Base-by-base conservation (phyloP, 2,113 vertebrate species). In the Laticauda laticaudata region DNA sequence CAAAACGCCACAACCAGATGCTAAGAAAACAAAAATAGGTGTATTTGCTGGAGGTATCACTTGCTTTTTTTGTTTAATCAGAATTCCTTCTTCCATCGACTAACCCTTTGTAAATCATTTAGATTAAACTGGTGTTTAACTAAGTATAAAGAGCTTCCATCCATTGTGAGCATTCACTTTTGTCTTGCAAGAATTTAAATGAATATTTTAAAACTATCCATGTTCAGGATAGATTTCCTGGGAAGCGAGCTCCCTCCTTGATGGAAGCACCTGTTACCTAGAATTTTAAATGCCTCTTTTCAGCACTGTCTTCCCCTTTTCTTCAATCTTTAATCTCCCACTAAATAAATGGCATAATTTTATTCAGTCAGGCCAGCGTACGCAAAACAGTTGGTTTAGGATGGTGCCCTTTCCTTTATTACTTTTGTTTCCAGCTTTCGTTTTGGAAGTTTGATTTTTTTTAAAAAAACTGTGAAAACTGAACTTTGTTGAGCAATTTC, bases 181-280 rank as follows among this genome's bases (percentile, higher is more conserved):
- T 64, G 90, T 51, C 23, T 54, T 1, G 61, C 87, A 11, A 51
- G 11, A 55, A 92, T 91, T 1, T 81, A 26, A 26, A 92, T 59
- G 88, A 91, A 20, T 91, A 75, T 0, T 0, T 24, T 69, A 61
- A 69, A 34, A 15, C 29, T 3, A 26, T 87, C 64, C 39, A 51
- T 92, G 92, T 81, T 45, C 24, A 91, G 2, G 92, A 9, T 90
- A 15, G 59, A 39, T 90, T 20, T 94, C 18, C 69, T 75, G 92
- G 69, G 89, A 3, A 91, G 92, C 26, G 45, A 64, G 10, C 11
- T 56, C 94, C 55, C 92, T 64, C 29, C 75, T 85, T 95, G 93
- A 91, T 69, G 75, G 94, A 88, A 39, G n/a, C 93, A 95, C 2
- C 61, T 94, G 48, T 87, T 59, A 5, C 75, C 34, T 34, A 94